A percentile compares a stretch with the other conserved stretches of the same genome.
These are phyloP conservation scores for Micropoecilia bifurca DNA, from an alignment of 2,797 vertebrate genomes.

Conservation along the genomic window DNA sequence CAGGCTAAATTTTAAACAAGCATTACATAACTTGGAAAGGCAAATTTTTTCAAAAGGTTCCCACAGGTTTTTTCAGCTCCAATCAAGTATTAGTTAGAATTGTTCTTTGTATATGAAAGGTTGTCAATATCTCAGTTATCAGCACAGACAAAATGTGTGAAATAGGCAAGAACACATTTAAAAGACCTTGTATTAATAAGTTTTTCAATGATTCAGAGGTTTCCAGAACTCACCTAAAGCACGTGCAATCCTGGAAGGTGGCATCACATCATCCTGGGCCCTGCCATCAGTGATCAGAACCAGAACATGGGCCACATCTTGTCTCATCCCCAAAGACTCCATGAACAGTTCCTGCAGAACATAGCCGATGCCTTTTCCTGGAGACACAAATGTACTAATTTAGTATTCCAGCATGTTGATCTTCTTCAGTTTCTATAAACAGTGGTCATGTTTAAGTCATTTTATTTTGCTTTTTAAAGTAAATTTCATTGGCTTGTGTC, in stretches of 20 bases:
- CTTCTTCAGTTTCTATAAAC: not conserved
- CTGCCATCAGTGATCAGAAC: constrained; percentile 90
- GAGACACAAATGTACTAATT: not conserved
- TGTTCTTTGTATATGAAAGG: not conserved
- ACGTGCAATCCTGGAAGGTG: constrained; percentile 85
- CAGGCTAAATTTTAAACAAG: not conserved
- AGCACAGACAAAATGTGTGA: not conserved
- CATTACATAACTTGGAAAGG: not conserved
- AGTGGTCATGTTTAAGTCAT: not conserved
- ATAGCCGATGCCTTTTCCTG: constrained; percentile 88
- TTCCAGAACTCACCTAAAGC: constrained; percentile 82
- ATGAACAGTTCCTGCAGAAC: constrained; percentile 87
- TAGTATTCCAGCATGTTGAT: not conserved
- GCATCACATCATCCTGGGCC: constrained; percentile 88
- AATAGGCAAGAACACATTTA: not conserved
- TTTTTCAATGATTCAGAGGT: not conserved
- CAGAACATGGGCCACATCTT: constrained; percentile 80
- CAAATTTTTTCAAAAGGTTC: not conserved
- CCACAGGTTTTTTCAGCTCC: not conserved
- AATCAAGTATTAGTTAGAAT: not conserved
- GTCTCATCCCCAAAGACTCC: constrained; percentile 88
- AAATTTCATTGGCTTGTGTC: not conserved
- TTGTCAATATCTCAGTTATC: not conserved
- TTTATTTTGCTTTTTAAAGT: not conserved
- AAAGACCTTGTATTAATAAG: not conserved